Percentiles rank a stretch among this genome's conserved stretches.
phyloP scores from a whole-genome alignment of 2,797 vertebrate species.

The Myotis daubentonii region DNA sequence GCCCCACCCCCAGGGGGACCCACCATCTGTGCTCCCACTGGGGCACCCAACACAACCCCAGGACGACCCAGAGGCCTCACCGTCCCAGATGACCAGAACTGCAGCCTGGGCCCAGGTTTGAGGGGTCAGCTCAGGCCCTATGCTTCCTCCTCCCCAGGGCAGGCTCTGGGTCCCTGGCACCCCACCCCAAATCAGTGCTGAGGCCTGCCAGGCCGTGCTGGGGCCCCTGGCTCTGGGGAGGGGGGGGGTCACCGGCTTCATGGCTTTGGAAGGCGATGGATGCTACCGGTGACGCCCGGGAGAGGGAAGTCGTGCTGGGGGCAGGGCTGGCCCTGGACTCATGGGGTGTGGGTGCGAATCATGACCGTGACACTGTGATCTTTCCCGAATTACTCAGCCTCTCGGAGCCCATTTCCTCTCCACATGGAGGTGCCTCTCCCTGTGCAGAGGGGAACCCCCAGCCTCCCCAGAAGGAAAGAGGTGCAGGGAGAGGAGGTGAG shows the following conservation, averaged over 20 bases:
- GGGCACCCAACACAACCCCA: background rate
- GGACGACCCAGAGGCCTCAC: background rate
- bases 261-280: background rate
- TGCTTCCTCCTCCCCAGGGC: no score
- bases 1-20: background rate
- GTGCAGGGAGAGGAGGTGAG: background rate
- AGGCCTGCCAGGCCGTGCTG: background rate
- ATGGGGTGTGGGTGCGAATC: background rate
- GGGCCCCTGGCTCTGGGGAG: background rate
- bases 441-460: background rate
- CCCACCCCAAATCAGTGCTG: no score
- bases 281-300: background rate
- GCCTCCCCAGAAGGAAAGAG: background rate
- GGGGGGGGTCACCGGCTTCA: background rate
- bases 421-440: background rate
- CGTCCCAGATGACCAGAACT: background rate
- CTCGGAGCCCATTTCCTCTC: background rate
- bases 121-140: background rate
- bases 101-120: background rate
- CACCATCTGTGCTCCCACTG: background rate
- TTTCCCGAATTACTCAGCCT: conserved; percentile 12
- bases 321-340: background rate
- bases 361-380: background rate
- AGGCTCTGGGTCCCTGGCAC: background rate
- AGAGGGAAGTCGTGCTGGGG: background rate